A percentile compares a stretch with the other conserved stretches of the same genome.
phyloP scores from a whole-genome alignment of 2,797 vertebrate genomes.

The Nannoperca australis region DNA sequence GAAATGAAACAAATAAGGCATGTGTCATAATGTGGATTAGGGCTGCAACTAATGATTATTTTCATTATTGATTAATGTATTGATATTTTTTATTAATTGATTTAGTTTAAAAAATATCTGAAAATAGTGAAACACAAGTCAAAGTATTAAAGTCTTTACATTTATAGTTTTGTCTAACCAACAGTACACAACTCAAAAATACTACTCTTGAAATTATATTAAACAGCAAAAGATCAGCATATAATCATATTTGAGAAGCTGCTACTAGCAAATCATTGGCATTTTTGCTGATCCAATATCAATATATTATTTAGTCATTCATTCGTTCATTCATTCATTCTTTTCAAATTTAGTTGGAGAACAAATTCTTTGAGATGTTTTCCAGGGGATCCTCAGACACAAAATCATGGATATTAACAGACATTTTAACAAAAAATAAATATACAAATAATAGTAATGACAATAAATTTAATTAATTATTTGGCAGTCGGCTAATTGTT shows the following conservation, averaged over 20 bases:
- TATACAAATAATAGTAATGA: not conserved
- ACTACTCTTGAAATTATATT: not conserved
- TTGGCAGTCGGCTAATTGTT: not conserved
- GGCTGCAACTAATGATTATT: not conserved
- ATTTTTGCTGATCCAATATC: not conserved
- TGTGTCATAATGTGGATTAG: not conserved
- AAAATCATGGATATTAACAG: not conserved
- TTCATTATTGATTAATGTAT: not conserved
- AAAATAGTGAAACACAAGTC: not conserved
- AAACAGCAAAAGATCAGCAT: not conserved
- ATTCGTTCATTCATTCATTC: not conserved
- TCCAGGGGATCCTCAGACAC: not conserved
- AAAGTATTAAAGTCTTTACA: not conserved
- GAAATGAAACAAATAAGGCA: conserved; percentile 24
- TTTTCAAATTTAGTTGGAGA: not conserved
- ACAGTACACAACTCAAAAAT: not conserved
- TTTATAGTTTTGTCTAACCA: not conserved
- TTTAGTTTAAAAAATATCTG: not conserved
- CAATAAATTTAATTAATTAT: not conserved
- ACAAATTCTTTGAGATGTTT: not conserved
- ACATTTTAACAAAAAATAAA: not conserved
- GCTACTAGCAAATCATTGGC: too few species aligned
- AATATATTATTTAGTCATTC: not conserved
- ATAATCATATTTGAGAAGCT: not conserved
- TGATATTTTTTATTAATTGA: not conserved